These are phyloP conservation scores for Ciconia boyciana DNA, from an alignment of 2,113 vertebrate genomes.

Conservation along the genomic window DNA sequence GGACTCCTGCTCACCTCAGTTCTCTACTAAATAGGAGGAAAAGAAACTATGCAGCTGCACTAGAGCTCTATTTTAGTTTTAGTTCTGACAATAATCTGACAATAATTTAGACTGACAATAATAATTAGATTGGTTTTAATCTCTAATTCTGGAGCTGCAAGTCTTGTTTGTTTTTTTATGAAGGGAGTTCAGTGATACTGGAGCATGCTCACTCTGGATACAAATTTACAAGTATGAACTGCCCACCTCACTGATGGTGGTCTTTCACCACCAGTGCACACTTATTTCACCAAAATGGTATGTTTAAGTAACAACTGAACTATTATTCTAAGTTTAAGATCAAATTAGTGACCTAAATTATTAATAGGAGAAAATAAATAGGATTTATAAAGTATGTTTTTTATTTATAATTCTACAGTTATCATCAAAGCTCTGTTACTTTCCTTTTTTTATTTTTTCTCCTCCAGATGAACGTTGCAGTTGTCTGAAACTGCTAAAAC, in stretches of 20 bases:
- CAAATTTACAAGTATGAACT: neutral
- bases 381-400: neutral
- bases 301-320: neutral
- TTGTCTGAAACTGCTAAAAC: neutral
- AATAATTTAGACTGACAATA: neutral
- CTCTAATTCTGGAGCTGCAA: neutral
- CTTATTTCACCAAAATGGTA: neutral
- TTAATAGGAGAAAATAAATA: neutral
- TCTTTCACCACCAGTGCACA: neutral
- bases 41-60: neutral
- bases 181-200: neutral
- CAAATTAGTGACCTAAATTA: neutral
- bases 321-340: neutral
- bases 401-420: neutral
- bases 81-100: neutral
- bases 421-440: neutral
- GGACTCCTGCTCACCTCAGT: neutral
- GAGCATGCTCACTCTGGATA: neutral
- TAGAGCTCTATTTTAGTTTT: neutral
- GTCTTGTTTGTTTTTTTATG: neutral
- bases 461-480: rapidly evolving
- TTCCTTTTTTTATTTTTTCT: neutral
- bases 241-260: neutral
- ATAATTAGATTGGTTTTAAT: neutral
- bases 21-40: neutral